These are phyloP conservation scores for Abrostola triplasia DNA, from an alignment of 2,888 invertebrate genomes.

Conservation along the genomic window DNA sequence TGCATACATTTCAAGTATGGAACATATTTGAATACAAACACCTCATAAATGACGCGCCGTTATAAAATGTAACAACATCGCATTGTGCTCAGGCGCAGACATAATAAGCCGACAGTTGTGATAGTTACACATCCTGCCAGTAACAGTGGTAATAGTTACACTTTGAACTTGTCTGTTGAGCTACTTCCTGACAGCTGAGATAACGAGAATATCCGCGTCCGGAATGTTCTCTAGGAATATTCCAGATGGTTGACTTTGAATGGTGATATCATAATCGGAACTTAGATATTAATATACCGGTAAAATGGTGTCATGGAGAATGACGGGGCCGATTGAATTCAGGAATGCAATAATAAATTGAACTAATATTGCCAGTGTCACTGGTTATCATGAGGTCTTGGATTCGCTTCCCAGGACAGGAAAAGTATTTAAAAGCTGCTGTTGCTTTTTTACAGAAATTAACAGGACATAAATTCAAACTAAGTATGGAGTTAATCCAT, in stretches of 20 bases:
- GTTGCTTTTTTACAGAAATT: too few species aligned
- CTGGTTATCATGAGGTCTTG: too few species aligned
- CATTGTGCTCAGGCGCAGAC: conserved; percentile 24
- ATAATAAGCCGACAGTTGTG: conserved; percentile 8
- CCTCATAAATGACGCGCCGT: conserved; percentile 11
- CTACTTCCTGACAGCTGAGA: conserved; percentile 29
- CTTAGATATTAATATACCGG: too few species aligned
- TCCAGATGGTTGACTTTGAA: not conserved
- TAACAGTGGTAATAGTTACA: conserved; percentile 12
- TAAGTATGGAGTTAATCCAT: too few species aligned
- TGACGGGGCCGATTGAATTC: too few species aligned
- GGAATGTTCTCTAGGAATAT: conserved; percentile 5
- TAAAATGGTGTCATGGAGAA: too few species aligned
- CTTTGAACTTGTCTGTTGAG: conserved; percentile 30
- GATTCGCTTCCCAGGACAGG: too few species aligned
- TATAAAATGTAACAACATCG: conserved; percentile 33
- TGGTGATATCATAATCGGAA: not conserved
- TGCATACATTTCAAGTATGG: conserved; percentile 22
- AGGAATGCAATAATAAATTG: too few species aligned
- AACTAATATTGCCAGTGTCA: too few species aligned
- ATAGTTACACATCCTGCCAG: conserved; percentile 37
- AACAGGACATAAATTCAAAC: too few species aligned
- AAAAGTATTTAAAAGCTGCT: too few species aligned
- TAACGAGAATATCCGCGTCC: conserved; percentile 32
- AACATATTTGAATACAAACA: conserved; percentile 34